These are phyloP conservation scores for Muntiacus muntjak DNA, from an alignment of 2,113 vertebrate genomes.

Conservation along the genomic window DNA sequence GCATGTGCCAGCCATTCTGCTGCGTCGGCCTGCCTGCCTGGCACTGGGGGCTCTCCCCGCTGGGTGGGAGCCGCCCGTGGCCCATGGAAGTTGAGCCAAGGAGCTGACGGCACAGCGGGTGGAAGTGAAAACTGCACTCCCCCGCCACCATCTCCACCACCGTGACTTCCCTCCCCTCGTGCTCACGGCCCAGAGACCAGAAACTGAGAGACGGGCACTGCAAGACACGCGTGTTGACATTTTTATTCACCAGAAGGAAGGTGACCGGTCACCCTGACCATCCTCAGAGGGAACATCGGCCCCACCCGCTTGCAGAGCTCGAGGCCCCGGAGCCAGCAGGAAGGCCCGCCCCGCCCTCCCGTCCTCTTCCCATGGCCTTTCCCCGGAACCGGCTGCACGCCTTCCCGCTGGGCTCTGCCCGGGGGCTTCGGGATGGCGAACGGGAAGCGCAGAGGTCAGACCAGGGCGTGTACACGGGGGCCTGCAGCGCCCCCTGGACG, in stretches of 20 bases:
- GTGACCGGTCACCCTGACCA: neutral
- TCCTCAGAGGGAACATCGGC: neutral
- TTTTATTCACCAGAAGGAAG: slow-evolving; percentile 58
- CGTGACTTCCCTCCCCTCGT: neutral
- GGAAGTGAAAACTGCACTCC: too few species aligned
- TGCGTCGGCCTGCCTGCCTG: neutral
- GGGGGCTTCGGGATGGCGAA: neutral
- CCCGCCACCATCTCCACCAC: neutral
- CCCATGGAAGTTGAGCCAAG: neutral
- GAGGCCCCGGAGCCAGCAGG: neutral
- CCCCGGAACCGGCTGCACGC: neutral
- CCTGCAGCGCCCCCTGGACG: neutral
- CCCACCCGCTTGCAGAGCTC: neutral
- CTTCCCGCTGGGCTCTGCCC: neutral
- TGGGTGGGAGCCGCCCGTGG: neutral
- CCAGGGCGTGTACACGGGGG: neutral
- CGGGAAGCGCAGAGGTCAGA: neutral
- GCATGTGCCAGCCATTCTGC: neutral
- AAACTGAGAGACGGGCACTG: neutral
- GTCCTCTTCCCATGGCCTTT: neutral
- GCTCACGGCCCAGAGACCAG: neutral
- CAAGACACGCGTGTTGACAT: neutral
- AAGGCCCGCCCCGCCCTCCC: neutral
- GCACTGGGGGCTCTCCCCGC: neutral
- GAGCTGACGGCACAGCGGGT: neutral